Percentiles rank a stretch among this genome's conserved stretches.
Evolutionary conservation across 2,888 invertebrate species (phyloP).

Genomic region (Agrotis clavis): DNA sequence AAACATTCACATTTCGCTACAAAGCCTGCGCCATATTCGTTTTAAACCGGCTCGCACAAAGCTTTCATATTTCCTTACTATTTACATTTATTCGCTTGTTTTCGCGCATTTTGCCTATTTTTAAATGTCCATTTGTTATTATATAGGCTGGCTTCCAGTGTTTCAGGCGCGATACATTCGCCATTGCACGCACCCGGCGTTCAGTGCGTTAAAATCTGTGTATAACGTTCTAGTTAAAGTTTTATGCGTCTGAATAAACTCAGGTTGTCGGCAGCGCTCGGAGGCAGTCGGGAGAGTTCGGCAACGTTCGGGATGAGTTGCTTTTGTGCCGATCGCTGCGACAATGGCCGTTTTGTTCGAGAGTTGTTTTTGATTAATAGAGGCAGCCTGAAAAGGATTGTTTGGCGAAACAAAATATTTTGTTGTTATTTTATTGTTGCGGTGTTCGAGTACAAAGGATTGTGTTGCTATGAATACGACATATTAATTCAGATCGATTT

Average conservation of each 20-base stretch:
- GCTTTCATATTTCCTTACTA: constrained; percentile 58
- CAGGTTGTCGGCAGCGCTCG: constrained; percentile 36
- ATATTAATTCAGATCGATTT: constrained; percentile 30
- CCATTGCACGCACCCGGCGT: constrained; percentile 64
- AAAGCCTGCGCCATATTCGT: constrained; percentile 44
- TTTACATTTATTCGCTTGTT: constrained; percentile 64
- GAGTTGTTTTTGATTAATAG: constrained; percentile 62
- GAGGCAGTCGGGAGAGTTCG: constrained; percentile 38
- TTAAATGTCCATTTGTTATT: constrained; percentile 67
- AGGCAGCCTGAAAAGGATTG: constrained; percentile 59
- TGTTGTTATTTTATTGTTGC: constrained; percentile 53
- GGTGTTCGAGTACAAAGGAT: constrained; percentile 32
- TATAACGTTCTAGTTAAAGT: constrained; percentile 58
- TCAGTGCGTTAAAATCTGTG: constrained; percentile 56
- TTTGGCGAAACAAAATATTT: constrained; percentile 57
- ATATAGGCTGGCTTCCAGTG: constrained; percentile 48
- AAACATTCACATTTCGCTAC: constrained; percentile 50
- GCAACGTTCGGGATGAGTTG: constrained; percentile 49
- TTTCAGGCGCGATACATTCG: constrained; percentile 50
- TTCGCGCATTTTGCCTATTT: constrained; percentile 57
- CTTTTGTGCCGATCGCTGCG: constrained; percentile 53
- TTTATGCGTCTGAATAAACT: constrained; percentile 62
- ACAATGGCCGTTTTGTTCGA: constrained; percentile 61
- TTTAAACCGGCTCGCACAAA: constrained; percentile 43
- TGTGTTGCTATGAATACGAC: constrained; percentile 8